phyloP scores from a whole-genome alignment of 2,113 vertebrate species.

The Marcusenius ussheri region DNA sequence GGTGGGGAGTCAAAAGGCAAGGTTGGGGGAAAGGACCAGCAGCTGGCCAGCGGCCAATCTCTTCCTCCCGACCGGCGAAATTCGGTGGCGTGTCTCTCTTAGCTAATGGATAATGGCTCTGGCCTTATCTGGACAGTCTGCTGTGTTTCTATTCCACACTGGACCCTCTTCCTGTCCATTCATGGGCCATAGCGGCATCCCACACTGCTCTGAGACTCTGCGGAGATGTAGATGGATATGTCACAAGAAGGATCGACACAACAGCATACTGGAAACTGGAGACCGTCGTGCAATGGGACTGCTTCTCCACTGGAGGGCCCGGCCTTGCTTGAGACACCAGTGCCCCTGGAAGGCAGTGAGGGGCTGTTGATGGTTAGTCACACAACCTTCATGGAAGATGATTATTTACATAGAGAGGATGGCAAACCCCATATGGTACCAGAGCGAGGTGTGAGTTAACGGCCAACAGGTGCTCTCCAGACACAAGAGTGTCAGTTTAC shows the following conservation, averaged over 20 bases:
- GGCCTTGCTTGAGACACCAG: not conserved
- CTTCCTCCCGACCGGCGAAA: not conserved
- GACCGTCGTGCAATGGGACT: not conserved
- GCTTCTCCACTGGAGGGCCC: not conserved
- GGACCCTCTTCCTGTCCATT: not conserved
- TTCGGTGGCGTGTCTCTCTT: not conserved
- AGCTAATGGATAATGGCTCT: not conserved
- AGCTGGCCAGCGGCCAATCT: not conserved
- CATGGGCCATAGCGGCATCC: not conserved
- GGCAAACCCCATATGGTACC: not conserved
- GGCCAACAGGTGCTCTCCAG: constrained; percentile 10
- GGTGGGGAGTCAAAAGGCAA: not conserved
- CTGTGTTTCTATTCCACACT: not conserved
- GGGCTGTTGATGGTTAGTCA: not conserved
- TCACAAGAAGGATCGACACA: not conserved
- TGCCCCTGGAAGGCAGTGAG: not conserved
- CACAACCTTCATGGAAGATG: not conserved
- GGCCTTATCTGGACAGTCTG: not conserved
- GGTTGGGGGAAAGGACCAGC: not conserved
- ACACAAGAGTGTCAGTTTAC: constrained; percentile 11
- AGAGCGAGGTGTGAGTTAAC: not conserved
- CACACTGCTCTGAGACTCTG: not conserved
- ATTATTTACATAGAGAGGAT: not conserved
- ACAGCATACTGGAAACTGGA: not conserved
- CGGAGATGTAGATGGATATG: not conserved